These are phyloP conservation scores for Capitella teleta DNA, from an alignment of 1,140 invertebrate genomes.

Conservation along the genomic window DNA sequence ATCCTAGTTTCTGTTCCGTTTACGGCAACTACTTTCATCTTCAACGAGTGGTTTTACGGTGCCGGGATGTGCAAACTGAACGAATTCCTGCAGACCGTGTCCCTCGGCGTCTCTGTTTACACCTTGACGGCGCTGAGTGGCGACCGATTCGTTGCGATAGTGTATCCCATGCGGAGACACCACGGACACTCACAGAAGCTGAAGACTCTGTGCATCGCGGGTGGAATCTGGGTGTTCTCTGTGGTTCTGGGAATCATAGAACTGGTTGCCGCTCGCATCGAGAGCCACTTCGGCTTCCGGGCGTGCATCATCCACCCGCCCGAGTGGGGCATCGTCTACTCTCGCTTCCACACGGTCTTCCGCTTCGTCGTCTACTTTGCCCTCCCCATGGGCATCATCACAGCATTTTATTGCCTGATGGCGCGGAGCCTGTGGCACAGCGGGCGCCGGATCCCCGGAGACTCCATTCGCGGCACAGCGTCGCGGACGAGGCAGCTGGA, in stretches of 20 bases:
- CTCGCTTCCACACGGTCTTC: background rate
- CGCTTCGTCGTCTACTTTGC: slow-evolving; percentile 5
- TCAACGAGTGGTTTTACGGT: slow-evolving; percentile 77
- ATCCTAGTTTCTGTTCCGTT: slow-evolving; percentile 70
- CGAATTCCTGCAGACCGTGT: slow-evolving; percentile 80
- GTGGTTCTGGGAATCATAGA: slow-evolving; percentile 65
- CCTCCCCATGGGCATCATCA: slow-evolving; percentile 1
- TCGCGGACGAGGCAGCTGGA: slow-evolving; percentile 49
- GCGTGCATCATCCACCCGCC: slow-evolving; percentile 30
- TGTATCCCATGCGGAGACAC: slow-evolving; percentile 60
- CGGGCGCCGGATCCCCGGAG: slow-evolving; percentile 8
- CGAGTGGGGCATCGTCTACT: background rate
- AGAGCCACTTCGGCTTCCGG: background rate
- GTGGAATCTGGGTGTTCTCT: slow-evolving; percentile 68
- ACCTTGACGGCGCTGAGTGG: slow-evolving; percentile 79
- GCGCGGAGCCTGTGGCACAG: slow-evolving; percentile 2
- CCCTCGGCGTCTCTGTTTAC: slow-evolving; percentile 87
- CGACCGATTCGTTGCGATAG: slow-evolving; percentile 77
- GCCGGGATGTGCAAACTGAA: slow-evolving; percentile 61
- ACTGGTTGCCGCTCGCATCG: slow-evolving; percentile 40
- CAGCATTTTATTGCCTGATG: slow-evolving; percentile 5
- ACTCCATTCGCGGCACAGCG: slow-evolving; percentile 35
- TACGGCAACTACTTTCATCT: slow-evolving; percentile 66
- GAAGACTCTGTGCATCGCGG: slow-evolving; percentile 45
- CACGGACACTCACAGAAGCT: slow-evolving; percentile 45